Conservation (phyloP, 2,888 invertebrate species). For the Agelastica alni region DNA sequence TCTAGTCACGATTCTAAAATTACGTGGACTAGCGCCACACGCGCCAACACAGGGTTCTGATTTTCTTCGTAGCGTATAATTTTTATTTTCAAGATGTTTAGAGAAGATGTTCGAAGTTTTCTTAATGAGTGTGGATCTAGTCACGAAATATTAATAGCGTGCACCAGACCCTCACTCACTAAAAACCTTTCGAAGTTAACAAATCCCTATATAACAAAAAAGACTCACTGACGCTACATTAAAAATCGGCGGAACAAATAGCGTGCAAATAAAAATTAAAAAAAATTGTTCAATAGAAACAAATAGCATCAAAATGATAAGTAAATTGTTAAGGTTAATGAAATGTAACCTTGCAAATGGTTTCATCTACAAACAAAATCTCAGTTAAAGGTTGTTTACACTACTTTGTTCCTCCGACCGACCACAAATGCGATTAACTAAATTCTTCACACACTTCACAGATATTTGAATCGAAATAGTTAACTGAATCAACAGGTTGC, state of each 20-base stretch:
- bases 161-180: conserved; percentile 76
- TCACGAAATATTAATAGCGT: conserved; percentile 66
- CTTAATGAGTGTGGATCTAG: conserved; percentile 91
- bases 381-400: conserved; percentile 51
- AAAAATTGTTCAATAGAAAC: conserved; percentile 21
- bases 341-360: conserved; percentile 42
- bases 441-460: conserved; percentile 33
- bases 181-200: conserved; percentile 51
- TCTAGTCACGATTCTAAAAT: conserved; percentile 73
- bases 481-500: conserved; percentile 45
- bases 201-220: conserved; percentile 6
- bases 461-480: conserved; percentile 24
- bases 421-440: conserved; percentile 28
- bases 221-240: conserved; percentile 33
- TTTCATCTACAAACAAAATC: conserved; percentile 38
- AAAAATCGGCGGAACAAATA: conserved; percentile 23
- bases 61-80: conserved; percentile 11
- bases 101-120: conserved; percentile 48
- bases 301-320: conserved; percentile 27
- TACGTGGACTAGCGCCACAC: conserved; percentile 80
- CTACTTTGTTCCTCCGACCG: conserved; percentile 35
- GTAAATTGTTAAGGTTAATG: conserved; percentile 37
- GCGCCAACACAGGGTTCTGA: conserved; percentile 68
- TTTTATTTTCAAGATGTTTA: conserved; percentile 2
- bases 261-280: background rate